These are phyloP conservation scores for Mesorhabditis spiculigera DNA, from an alignment of 2,888 invertebrate genomes.

Conservation along the genomic window DNA sequence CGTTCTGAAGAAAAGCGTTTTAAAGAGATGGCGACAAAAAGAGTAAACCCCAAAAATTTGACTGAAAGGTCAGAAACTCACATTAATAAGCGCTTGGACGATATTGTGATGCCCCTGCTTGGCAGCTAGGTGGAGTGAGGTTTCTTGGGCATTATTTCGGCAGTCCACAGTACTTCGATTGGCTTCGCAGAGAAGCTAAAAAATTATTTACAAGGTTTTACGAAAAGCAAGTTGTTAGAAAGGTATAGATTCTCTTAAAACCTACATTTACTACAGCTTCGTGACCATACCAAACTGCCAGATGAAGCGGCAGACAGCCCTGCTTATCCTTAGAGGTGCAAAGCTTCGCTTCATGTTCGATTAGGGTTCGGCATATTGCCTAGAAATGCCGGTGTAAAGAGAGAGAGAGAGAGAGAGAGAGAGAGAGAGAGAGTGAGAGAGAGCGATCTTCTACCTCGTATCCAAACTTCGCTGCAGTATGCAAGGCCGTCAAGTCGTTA, in stretches of 20 bases:
- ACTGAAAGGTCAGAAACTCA: constrained; percentile 60
- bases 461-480: constrained; percentile 74
- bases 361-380: constrained; percentile 20
- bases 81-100: constrained; percentile 69
- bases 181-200: constrained; percentile 28
- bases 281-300: constrained; percentile 53
- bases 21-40: no score
- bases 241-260: not conserved
- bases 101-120: constrained; percentile 72
- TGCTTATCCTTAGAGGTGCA: constrained; percentile 29
- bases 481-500: constrained; percentile 67
- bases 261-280: constrained; percentile 36
- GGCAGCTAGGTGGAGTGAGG: constrained; percentile 75
- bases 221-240: not conserved
- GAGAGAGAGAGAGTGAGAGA: constrained; percentile 41
- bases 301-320: constrained; percentile 51
- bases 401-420: not conserved
- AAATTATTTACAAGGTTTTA: not conserved
- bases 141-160: constrained; percentile 54
- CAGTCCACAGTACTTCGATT: constrained; percentile 24
- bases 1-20: constrained; percentile 27
- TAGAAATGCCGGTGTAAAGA: constrained; percentile 12
- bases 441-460: constrained; percentile 64
- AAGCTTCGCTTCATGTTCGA: constrained; percentile 42
- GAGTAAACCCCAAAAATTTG: constrained; percentile 19